Base-by-base conservation (phyloP, 2,888 invertebrate genomes). In the Dastarcus helophoroides region DNA sequence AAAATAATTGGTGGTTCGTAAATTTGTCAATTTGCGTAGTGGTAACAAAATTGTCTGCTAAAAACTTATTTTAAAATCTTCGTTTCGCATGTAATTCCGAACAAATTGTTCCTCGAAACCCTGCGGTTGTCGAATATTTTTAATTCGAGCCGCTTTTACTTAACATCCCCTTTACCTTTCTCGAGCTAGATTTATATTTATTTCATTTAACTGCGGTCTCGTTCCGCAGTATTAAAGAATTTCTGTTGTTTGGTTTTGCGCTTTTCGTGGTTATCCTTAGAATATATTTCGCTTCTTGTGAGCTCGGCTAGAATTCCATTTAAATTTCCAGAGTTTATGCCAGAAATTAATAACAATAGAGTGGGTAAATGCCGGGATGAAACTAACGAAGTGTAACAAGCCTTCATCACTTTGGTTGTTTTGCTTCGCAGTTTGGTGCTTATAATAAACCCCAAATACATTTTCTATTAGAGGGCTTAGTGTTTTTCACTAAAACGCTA, bases 311-410 rank as follows among this genome's bases (percentile, higher is more conserved):
- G 8, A 26, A 26, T 27, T 26, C 8, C 26, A 26, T 36, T 36
- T 40, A 36, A 39, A 40, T 38, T 38, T 38, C 26, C 32, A 10
- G 33, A 34, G 32, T 41, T 41, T 41, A 29, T 36, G 33, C 36
- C 37, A 29, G 33, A 36, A 42, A 42, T 42, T 42, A 42, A 40
- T 42, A 42, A 42, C 40, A 42, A 42, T 39, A 40, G 35, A 30
- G 27, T 38, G 37, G 39, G 40, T 42, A 42, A 42, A 42, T 40
- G 37, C 38, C 32, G 38, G 35, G 38, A 38, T 38, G 38, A 36
- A 32, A 33, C 34, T 33, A 38, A 38, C 36, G 33, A 36, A 40
- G 36, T 35, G 33, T 31, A 31, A 29, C 33, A 35, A 21, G 15
- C 10, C 17, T 10, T 8, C 32, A 7, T 23, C 10, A n/a, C 6